phyloP scores from a whole-genome alignment of 2,113 vertebrate genomes.

The Pterocles burchelli region DNA sequence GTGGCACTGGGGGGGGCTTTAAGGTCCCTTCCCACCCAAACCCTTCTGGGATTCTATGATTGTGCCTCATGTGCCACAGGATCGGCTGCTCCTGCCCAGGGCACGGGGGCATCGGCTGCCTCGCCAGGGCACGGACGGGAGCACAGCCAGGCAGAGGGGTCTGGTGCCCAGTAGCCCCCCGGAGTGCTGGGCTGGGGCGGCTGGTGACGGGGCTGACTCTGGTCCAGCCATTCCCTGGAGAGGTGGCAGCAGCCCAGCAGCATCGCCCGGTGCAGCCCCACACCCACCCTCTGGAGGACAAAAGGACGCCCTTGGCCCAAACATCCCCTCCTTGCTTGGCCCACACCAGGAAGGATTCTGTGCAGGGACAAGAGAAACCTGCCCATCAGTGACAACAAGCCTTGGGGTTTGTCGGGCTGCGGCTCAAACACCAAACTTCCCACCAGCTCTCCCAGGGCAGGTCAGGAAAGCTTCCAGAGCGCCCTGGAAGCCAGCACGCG shows the following conservation, averaged over 20 bases:
- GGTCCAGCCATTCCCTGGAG: not conserved
- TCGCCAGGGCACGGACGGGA: no score
- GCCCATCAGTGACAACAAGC: not conserved
- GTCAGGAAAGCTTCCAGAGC: not conserved
- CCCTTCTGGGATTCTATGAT: no score
- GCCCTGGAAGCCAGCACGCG: accelerated
- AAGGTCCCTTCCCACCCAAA: no score
- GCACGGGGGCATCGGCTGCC: no score
- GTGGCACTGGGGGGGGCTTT: no score
- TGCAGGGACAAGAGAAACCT: not conserved
- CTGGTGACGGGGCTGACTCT: accelerated
- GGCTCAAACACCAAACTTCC: not conserved
- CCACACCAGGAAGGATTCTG: not conserved
- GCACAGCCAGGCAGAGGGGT: accelerated
- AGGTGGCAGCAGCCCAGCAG: not conserved
- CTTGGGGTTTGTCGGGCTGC: not conserved
- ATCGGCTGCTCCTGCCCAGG: no score
- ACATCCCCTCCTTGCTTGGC: not conserved
- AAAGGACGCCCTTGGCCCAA: no score
- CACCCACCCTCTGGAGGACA: no score
- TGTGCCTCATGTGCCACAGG: no score
- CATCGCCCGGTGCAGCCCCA: accelerated
- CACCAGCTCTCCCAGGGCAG: not conserved
- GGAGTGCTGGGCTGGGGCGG: not conserved
- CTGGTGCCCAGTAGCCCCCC: not conserved